A percentile compares a stretch with the other conserved stretches of the same genome.
Conservation (phyloP, 2,113 vertebrate genomes). For the Micronycteris hirsuta region DNA sequence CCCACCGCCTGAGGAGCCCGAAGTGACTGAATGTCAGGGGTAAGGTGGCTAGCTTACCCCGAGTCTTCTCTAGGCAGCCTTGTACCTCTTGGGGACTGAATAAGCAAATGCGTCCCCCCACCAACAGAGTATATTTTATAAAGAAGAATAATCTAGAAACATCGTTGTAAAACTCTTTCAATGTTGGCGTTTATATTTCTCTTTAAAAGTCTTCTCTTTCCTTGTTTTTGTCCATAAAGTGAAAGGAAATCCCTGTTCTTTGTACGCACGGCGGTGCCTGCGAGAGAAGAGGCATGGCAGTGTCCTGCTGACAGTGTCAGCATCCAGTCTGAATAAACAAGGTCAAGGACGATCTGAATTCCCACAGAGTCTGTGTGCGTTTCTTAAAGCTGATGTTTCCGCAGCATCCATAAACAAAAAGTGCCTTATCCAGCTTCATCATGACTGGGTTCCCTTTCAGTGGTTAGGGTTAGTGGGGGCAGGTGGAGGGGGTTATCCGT, state of each 20-base stretch:
- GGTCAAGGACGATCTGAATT: neutral
- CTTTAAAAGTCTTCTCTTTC: neutral
- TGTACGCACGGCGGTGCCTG: neutral
- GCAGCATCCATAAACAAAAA: neutral
- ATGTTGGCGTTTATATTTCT: neutral
- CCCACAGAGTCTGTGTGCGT: neutral
- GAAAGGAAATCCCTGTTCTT: neutral
- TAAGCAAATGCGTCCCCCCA: neutral
- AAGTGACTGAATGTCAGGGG: slow-evolving; percentile 89
- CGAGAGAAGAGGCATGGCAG: neutral
- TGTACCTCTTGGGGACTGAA: neutral
- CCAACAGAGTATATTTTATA: neutral
- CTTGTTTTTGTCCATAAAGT: neutral
- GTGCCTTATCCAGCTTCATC: neutral
- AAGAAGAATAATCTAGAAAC: neutral
- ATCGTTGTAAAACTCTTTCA: neutral
- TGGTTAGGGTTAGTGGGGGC: neutral
- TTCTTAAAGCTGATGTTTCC: neutral
- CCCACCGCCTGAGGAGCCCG: slow-evolving; percentile 88
- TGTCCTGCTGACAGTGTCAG: fast-evolving
- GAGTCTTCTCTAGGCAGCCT: fast-evolving
- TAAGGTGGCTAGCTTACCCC: slow-evolving; percentile 66
- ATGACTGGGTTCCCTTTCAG: neutral
- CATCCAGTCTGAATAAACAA: neutral
- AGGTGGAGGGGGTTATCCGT: neutral